A percentile compares a stretch with the other conserved stretches of the same genome.
These are phyloP conservation scores for Oryctolagus cuniculus DNA, from an alignment of 2,113 vertebrate genomes.

Conservation along the genomic window DNA sequence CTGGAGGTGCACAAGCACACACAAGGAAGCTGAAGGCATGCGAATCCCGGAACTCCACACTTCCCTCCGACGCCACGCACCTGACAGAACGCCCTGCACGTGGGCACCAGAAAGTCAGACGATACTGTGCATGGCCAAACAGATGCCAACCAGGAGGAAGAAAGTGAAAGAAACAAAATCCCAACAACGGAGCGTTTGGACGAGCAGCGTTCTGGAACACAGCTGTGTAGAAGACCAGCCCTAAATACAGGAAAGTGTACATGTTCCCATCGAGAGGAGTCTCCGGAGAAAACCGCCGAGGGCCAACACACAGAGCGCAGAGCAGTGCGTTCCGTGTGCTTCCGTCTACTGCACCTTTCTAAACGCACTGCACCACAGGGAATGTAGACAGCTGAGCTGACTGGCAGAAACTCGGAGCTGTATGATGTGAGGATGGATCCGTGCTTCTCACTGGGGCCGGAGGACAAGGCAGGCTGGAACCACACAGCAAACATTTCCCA, in stretches of 20 bases:
- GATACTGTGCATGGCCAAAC: too few species aligned
- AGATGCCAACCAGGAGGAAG: background rate
- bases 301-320: background rate
- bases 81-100: background rate
- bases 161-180: background rate
- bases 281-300: background rate
- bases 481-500: too few species aligned
- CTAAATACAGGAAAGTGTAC: background rate
- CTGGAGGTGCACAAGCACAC: too few species aligned
- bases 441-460: background rate
- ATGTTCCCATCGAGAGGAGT: background rate
- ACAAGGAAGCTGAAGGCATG: background rate
- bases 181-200: background rate
- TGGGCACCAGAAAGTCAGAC: background rate
- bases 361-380: background rate
- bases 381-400: background rate
- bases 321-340: background rate
- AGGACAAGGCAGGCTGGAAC: too few species aligned
- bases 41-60: too few species aligned
- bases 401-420: background rate
- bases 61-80: background rate
- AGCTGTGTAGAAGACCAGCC: background rate
- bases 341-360: background rate
- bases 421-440: too few species aligned
- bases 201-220: background rate